Evolutionary conservation across 2,888 invertebrate species (phyloP).

Genomic region (Lasioglossum villosulum): DNA sequence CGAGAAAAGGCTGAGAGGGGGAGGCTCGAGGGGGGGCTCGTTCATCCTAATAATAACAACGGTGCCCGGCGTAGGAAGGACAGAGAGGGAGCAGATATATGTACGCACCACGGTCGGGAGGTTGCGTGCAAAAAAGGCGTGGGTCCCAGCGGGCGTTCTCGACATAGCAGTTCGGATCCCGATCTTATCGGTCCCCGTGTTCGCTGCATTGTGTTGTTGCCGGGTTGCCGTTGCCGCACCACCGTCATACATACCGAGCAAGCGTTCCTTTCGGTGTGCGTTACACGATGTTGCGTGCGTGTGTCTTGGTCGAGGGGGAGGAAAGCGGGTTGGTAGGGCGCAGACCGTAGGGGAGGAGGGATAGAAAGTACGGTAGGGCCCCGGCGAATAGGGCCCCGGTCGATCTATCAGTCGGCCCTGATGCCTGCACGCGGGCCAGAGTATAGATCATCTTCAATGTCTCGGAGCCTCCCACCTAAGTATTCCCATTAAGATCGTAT

Average conservation of each 20-base stretch:
- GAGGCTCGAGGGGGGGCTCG: constrained; percentile 39
- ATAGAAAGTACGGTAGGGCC: constrained; percentile 58
- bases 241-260: constrained; percentile 44
- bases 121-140: constrained; percentile 79
- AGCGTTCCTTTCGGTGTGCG: constrained; percentile 33
- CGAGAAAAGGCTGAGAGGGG: constrained; percentile 17
- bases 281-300: constrained; percentile 16
- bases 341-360: constrained; percentile 26
- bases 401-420: constrained; percentile 72
- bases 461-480: constrained; percentile 82
- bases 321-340: not conserved
- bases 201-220: constrained; percentile 79
- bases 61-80: constrained; percentile 37
- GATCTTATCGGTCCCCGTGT: constrained; percentile 80
- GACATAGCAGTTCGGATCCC: constrained; percentile 77
- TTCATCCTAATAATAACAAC: constrained; percentile 72
- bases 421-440: constrained; percentile 71
- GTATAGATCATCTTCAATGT: constrained; percentile 81
- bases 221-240: constrained; percentile 62
- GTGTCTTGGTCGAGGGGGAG: not conserved
- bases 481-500: constrained; percentile 83
- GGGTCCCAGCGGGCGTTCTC: constrained; percentile 80
- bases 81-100: constrained; percentile 52
- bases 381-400: constrained; percentile 68
- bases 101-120: constrained; percentile 62